A percentile compares a stretch with the other conserved stretches of the same genome.
Evolutionary conservation across 1,140 invertebrate genomes (phyloP).

Genomic region (Mizuhopecten yessoensis): DNA sequence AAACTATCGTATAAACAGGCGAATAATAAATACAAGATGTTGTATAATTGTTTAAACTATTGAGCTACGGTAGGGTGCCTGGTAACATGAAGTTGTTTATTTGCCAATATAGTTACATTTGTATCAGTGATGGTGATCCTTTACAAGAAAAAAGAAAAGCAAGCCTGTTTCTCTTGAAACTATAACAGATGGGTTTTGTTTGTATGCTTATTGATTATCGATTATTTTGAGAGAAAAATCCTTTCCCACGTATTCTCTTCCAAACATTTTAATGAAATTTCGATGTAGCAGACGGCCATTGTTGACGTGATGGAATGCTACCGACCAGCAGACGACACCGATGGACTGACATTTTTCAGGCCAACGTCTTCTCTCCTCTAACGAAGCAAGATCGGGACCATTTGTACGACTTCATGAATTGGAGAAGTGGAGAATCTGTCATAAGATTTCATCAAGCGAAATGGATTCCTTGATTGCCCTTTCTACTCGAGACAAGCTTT

Average conservation of each 20-base stretch:
- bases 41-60: too few species aligned
- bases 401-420: slow-evolving; percentile 22
- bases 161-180: too few species aligned
- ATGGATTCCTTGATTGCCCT: slow-evolving; percentile 24
- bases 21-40: too few species aligned
- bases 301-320: neutral
- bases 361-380: neutral
- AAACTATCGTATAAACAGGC: too few species aligned
- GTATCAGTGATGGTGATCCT: too few species aligned
- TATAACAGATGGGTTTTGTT: too few species aligned
- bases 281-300: neutral
- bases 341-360: slow-evolving; percentile 2
- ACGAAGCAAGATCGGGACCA: slow-evolving; percentile 19
- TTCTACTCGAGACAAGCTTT: neutral
- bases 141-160: too few species aligned
- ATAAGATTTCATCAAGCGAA: slow-evolving; percentile 34
- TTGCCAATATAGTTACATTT: too few species aligned
- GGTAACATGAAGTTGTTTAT: too few species aligned
- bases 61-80: too few species aligned
- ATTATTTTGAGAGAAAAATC: too few species aligned
- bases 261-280: neutral
- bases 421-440: slow-evolving; percentile 14
- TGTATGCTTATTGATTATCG: neutral
- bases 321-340: neutral
- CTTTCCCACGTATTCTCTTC: neutral